Percentiles rank a stretch among this genome's conserved stretches.
These are phyloP conservation scores for Chelonoidis abingdonii DNA, from an alignment of 2,113 vertebrate species.

Conservation along the genomic window DNA sequence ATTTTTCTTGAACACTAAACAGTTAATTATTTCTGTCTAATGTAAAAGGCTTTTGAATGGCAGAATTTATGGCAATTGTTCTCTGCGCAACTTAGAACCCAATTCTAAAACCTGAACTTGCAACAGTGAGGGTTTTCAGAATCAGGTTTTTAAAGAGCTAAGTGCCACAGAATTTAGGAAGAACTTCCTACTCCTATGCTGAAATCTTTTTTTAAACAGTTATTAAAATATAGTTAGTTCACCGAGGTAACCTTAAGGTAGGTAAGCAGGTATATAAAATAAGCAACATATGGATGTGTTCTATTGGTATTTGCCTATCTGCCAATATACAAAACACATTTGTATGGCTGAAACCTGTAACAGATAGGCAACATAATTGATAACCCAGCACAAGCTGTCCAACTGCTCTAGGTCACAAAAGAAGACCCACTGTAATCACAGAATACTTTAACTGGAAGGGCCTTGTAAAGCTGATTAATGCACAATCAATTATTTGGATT, in stretches of 20 bases:
- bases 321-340: background rate
- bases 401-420: background rate
- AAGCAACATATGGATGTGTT: background rate
- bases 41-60: background rate
- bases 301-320: background rate
- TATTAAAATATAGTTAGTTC: slow-evolving; percentile 9
- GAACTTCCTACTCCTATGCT: background rate
- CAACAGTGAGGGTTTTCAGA: background rate
- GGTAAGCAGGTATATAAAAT: background rate
- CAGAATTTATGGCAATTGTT: slow-evolving; percentile 12
- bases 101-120: background rate
- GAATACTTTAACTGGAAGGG: slow-evolving; percentile 70
- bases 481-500: slow-evolving; percentile 1
- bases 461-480: slow-evolving; percentile 9
- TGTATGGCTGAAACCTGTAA: background rate
- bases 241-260: background rate
- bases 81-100: background rate
- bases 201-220: slow-evolving; percentile 8
- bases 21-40: background rate
- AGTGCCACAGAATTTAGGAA: slow-evolving; percentile 28
- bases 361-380: background rate
- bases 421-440: background rate
- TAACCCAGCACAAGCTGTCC: slow-evolving; percentile 1
- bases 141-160: slow-evolving; percentile 32
- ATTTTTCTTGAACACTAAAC: slow-evolving; percentile 3